Conservation (phyloP, 2,888 invertebrate species). For the Phortica magna region DNA sequence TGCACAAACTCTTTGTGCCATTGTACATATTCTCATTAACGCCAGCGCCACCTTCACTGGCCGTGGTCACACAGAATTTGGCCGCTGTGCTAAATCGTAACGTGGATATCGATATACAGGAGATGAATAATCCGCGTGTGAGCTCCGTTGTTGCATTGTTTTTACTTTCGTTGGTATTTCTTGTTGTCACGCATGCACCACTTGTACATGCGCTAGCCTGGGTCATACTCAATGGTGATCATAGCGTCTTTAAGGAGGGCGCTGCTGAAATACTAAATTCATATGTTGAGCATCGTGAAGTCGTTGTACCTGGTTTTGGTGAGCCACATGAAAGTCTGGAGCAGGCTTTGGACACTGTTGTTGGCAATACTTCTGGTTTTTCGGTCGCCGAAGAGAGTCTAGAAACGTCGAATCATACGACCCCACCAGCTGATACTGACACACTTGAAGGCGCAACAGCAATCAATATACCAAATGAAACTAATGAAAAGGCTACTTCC, state of each 20-base stretch:
- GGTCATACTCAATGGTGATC: conserved; percentile 91
- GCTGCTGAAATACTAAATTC: conserved; percentile 84
- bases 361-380: conserved; percentile 60
- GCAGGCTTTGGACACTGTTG: conserved; percentile 83
- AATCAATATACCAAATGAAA: conserved; percentile 36
- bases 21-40: conserved; percentile 95
- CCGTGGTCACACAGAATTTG: conserved; percentile 82
- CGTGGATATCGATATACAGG: conserved; percentile 80
- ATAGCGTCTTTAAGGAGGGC: conserved; percentile 84
- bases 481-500: conserved; percentile 42
- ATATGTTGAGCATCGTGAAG: conserved; percentile 81
- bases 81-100: conserved; percentile 83
- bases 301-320: conserved; percentile 82
- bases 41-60: conserved; percentile 79
- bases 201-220: conserved; percentile 93
- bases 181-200: conserved; percentile 94
- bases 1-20: conserved; percentile 95
- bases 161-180: conserved; percentile 94
- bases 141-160: conserved; percentile 95
- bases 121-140: conserved; percentile 84
- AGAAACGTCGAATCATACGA: conserved; percentile 53
- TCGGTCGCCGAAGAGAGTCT: conserved; percentile 62
- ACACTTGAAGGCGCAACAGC: conserved; percentile 45
- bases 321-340: conserved; percentile 88
- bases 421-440: conserved; percentile 50